Conservation (phyloP, 2,888 invertebrate species). For the Cistogaster globosa region DNA sequence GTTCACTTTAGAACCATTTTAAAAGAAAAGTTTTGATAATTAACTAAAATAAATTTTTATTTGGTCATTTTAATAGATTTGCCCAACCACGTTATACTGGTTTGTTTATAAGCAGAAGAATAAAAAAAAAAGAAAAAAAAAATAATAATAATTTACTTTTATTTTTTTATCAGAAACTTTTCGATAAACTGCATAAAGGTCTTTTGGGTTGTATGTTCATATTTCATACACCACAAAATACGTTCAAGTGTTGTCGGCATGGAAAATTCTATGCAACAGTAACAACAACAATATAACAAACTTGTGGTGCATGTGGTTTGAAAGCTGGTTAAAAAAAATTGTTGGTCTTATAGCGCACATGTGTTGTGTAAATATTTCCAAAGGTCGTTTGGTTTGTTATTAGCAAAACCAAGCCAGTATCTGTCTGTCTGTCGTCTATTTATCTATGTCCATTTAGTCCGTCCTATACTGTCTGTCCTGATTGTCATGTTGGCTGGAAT, state of each 20-base stretch:
- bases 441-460: conserved; percentile 20
- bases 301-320: conserved; percentile 63
- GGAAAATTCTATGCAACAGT: conserved; percentile 43
- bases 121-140: conserved; percentile 7
- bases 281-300: conserved; percentile 39
- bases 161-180: conserved; percentile 60
- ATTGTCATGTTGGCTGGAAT: conserved; percentile 62
- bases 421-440: conserved; percentile 6
- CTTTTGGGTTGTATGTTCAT: conserved; percentile 60
- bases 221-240: conserved; percentile 64
- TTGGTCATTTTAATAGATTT: neutral
- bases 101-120: conserved; percentile 17
- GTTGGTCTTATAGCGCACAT: conserved; percentile 55
- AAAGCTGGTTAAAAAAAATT: conserved; percentile 60
- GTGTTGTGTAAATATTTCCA: conserved; percentile 71
- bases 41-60: conserved; percentile 52
- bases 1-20: neutral
- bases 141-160: conserved; percentile 53
- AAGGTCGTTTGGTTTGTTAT: conserved; percentile 72
- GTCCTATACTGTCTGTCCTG: conserved; percentile 27
- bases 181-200: conserved; percentile 64
- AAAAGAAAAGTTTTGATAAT: conserved; percentile 57
- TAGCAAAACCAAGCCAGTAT: conserved; percentile 23
- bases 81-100: conserved; percentile 54
- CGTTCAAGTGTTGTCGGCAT: conserved; percentile 41